Base-by-base conservation (phyloP, 2,113 vertebrate genomes). In the Loxodonta africana region DNA sequence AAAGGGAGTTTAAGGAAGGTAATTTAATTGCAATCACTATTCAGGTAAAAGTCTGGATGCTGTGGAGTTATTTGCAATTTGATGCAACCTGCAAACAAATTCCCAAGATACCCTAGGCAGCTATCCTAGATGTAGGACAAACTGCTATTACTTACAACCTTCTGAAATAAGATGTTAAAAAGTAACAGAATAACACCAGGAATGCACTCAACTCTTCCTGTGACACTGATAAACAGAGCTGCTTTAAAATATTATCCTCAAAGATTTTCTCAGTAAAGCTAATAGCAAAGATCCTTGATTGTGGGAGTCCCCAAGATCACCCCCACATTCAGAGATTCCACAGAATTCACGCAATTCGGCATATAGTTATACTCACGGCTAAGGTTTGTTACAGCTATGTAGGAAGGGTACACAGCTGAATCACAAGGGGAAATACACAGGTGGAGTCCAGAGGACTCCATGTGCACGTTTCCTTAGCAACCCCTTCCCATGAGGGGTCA, bases 231-330 rank as follows among this genome's bases (percentile, higher is more conserved):
- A 86, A 78, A n/a, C 87, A 89, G 78, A 94, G n/a, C 51, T 74
- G n/a, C 57, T 80, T 95, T 90, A 69, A 76, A 92, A 90, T 57
- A 83, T 8, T 77, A 93, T 15, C 37, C 73, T 77, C 44, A 86
- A 62, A 62, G 69, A 86, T 25, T 67, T 89, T 62, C 76, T 46
- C 62, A 60, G 33, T 83, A 90, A 90, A 80, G 28, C 93, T 73
- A 92, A 44, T 78, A 95, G 84, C 62, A 93, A 87, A 95, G 57
- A 81, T 46, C 41, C 73, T 28, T 71, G 33, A 80, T 1, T 62
- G 12, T 26, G 62, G 18, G 23, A 62, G 33, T 33, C 23, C 20
- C 18, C 51, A 83, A 89, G 23, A 92, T 46, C 33, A 76, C 1
- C 2, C 2, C 37, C 30, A 26, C 4, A 25, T 95, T 95, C 46